These are phyloP conservation scores for Mactra quadrangularis DNA, from an alignment of 1,140 invertebrate genomes.

Conservation along the genomic window DNA sequence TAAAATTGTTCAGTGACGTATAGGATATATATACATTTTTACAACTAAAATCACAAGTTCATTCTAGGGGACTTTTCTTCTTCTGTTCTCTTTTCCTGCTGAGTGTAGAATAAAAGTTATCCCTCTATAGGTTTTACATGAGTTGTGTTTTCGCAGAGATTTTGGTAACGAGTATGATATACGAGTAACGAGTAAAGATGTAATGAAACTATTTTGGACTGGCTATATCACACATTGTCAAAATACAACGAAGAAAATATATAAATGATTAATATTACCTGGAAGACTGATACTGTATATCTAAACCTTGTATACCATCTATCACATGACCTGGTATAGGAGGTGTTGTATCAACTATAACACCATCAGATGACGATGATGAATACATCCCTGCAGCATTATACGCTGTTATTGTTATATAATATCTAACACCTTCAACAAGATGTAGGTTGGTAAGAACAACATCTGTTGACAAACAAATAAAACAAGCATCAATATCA, in stretches of 20 bases:
- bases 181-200: too few species aligned
- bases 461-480: conserved; percentile 27
- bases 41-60: too few species aligned
- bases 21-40: too few species aligned
- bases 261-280: not conserved
- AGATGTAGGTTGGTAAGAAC: not conserved
- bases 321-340: not conserved
- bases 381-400: conserved; percentile 30
- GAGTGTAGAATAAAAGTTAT: too few species aligned
- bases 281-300: conserved; percentile 24
- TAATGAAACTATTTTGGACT: too few species aligned
- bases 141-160: too few species aligned
- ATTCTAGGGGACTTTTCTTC: too few species aligned
- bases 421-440: not conserved
- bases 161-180: too few species aligned
- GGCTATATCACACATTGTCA: too few species aligned
- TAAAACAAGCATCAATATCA: not conserved
- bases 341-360: not conserved
- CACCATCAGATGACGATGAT: conserved; percentile 10
- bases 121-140: too few species aligned
- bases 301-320: not conserved
- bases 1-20: too few species aligned
- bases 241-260: not conserved
- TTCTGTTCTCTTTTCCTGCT: too few species aligned
- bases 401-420: conserved; percentile 18